Percentiles rank a stretch among this genome's conserved stretches.
phyloP scores from a whole-genome alignment of 2,888 invertebrate genomes.

The Trichacis sp. region DNA sequence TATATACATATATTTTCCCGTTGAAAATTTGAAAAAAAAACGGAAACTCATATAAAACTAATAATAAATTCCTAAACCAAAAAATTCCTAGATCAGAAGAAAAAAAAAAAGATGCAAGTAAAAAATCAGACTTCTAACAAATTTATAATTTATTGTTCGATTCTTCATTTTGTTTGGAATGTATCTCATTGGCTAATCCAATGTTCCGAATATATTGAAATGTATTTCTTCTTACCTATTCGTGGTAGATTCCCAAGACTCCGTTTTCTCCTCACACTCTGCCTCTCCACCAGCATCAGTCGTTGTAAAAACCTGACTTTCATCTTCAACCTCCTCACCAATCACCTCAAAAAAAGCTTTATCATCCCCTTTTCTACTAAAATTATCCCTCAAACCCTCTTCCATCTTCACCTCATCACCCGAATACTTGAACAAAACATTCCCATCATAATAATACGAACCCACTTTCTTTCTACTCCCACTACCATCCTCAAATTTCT shows the following conservation, averaged over 20 bases:
- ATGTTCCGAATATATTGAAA: too few relatives aligned
- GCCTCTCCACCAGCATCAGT: background rate
- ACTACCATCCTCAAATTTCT: background rate
- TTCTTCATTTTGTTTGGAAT: too few relatives aligned
- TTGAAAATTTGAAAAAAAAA: too few relatives aligned
- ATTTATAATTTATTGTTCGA: too few relatives aligned
- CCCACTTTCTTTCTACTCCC: constrained; percentile 32
- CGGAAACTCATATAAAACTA: too few relatives aligned
- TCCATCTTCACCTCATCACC: constrained; percentile 9
- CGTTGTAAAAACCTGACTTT: background rate
- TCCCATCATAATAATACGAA: constrained; percentile 54
- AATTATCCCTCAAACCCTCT: background rate
- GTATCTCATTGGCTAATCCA: too few relatives aligned
- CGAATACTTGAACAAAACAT: constrained; percentile 49
- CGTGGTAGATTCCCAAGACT: background rate
- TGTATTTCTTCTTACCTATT: constrained; percentile 9
- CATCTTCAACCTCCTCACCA: background rate
- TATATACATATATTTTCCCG: too few relatives aligned
- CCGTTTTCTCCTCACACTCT: background rate
- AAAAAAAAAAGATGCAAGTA: too few relatives aligned
- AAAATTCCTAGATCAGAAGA: too few relatives aligned
- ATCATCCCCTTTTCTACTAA: background rate
- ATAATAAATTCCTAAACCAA: too few relatives aligned
- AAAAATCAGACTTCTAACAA: too few relatives aligned
- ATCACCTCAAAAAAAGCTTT: too few relatives aligned